These are phyloP conservation scores for Archips xylosteana DNA, from an alignment of 2,888 invertebrate species.

Conservation along the genomic window DNA sequence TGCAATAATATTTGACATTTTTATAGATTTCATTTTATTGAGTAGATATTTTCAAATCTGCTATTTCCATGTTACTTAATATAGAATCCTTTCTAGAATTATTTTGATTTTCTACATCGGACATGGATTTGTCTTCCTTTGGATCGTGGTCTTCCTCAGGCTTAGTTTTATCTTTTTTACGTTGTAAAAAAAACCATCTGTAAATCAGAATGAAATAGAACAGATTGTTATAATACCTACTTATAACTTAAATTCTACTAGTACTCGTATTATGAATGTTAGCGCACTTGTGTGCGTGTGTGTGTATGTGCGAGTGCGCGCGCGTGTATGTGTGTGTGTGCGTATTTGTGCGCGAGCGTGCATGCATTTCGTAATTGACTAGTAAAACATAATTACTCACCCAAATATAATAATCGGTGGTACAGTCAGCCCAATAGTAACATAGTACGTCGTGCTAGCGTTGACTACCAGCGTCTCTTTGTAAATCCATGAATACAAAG, in stretches of 20 bases:
- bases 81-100: constrained; percentile 7
- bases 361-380: no score
- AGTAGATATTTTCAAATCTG: constrained; percentile 3
- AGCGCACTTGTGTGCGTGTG: no score
- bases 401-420: constrained; percentile 88
- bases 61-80: neutral
- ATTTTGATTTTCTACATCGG: constrained; percentile 16
- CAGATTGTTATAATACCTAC: no score
- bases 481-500: constrained; percentile 89
- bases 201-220: constrained; percentile 47
- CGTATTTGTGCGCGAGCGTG: no score
- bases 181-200: constrained; percentile 70
- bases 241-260: no score
- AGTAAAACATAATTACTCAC: constrained; percentile 64
- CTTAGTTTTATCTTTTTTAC: constrained; percentile 47
- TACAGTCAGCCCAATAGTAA: constrained; percentile 87
- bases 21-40: no score
- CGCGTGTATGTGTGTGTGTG: no score
- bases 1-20: no score
- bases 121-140: constrained; percentile 21
- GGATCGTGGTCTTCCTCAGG: constrained; percentile 1
- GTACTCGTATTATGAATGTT: no score
- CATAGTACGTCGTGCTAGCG: constrained; percentile 88
- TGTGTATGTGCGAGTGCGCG: no score
- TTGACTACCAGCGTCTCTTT: constrained; percentile 87